Evolutionary conservation across 2,797 vertebrate species (phyloP).

Genomic region (Myoxocephalus aenaeus): DNA sequence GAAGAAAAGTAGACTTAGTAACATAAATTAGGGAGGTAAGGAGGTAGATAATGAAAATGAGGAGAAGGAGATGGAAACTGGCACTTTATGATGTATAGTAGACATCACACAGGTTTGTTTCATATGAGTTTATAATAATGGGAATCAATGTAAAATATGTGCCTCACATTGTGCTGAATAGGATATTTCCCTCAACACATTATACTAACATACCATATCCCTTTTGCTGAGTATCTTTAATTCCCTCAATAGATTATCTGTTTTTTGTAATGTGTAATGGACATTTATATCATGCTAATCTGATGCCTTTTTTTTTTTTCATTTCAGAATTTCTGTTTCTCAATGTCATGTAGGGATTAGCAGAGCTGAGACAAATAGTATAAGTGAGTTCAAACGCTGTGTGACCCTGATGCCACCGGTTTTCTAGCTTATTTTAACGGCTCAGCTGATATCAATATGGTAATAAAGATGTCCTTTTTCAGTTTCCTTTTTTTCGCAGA

Average conservation of each 20-base stretch:
- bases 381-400: neutral
- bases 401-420: conserved; percentile 30
- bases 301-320: neutral
- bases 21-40: neutral
- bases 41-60: conserved; percentile 12
- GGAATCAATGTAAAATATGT: neutral
- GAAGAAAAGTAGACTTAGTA: neutral
- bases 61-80: neutral
- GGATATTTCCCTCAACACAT: conserved; percentile 1
- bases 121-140: neutral
- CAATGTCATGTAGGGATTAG: neutral
- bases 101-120: conserved; percentile 2
- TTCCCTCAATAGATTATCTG: neutral
- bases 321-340: neutral
- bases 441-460: conserved; percentile 62
- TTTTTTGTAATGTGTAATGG: conserved; percentile 1
- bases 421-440: conserved; percentile 34
- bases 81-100: neutral
- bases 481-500: neutral
- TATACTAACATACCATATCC: neutral
- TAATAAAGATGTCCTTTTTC: conserved; percentile 72
- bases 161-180: neutral
- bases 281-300: neutral
- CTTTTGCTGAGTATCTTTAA: neutral
- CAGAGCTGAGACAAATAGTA: neutral